Conservation (phyloP, 2,113 vertebrate genomes). For the Pimephales promelas region DNA sequence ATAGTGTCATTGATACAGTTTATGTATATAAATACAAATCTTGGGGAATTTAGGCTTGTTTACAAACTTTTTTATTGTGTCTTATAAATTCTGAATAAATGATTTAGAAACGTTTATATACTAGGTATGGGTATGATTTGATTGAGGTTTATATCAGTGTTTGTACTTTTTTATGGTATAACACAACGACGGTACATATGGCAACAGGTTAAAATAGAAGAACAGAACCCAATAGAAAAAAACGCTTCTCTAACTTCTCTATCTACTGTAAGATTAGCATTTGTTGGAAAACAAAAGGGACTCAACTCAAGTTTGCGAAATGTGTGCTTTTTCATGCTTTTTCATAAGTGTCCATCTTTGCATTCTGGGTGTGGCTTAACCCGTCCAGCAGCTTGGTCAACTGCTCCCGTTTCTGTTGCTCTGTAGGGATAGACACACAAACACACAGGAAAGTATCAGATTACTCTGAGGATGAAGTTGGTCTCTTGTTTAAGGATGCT, state of each 20-base stretch:
- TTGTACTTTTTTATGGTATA: background rate
- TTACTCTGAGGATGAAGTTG: conserved; percentile 11
- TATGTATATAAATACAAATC: conserved; percentile 17
- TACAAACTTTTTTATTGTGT: conserved; percentile 53
- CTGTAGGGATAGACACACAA: conserved; percentile 54
- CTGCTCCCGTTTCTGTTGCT: conserved; percentile 68
- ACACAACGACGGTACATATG: background rate
- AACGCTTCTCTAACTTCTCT: background rate
- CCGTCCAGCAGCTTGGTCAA: conserved; percentile 59
- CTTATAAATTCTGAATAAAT: conserved; percentile 41
- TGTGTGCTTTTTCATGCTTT: conserved; percentile 7
- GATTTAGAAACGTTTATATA: conserved; percentile 20
- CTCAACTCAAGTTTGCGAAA: conserved; percentile 4
- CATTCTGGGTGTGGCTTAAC: conserved; percentile 42
- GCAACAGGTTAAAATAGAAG: background rate
- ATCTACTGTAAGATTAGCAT: background rate
- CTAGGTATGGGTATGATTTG: background rate
- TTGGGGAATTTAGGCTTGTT: conserved; percentile 38
- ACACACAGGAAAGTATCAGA: conserved; percentile 10
- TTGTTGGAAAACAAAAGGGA: background rate
- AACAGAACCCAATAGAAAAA: background rate
- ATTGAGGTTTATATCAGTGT: background rate
- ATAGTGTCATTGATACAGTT: conserved; percentile 7
- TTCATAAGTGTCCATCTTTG: background rate
- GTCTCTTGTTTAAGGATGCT: background rate